phyloP scores from a whole-genome alignment of 2,888 invertebrate genomes.

The Aphelenchoides bicaudatus region DNA sequence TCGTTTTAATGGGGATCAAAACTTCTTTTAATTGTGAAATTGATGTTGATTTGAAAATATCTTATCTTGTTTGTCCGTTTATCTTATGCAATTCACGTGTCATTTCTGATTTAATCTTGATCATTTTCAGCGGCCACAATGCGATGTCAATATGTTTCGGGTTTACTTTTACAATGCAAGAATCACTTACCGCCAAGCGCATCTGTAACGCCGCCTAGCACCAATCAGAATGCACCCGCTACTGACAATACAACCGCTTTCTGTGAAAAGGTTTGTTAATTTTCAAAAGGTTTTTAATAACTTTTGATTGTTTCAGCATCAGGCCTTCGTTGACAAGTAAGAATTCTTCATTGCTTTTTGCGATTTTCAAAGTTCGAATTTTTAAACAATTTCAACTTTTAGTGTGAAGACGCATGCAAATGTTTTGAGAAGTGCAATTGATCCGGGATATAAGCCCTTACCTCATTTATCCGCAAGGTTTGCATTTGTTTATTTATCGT shows the following conservation, averaged over 20 bases:
- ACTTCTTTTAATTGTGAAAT: background rate
- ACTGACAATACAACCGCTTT: background rate
- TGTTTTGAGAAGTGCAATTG: background rate
- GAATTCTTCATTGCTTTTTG: no score
- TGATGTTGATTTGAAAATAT: background rate
- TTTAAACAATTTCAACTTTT: no score
- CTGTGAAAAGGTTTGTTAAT: slow-evolving; percentile 15
- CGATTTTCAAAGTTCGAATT: no score
- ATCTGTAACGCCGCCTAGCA: slow-evolving; percentile 8
- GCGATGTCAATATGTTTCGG: slow-evolving; percentile 20
- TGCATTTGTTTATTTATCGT: background rate
- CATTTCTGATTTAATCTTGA: no score
- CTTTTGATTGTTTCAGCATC: background rate
- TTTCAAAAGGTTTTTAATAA: background rate
- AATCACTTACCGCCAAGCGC: background rate
- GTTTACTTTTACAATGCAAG: slow-evolving; percentile 10
- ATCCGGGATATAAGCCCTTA: slow-evolving; percentile 7
- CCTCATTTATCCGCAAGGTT: background rate
- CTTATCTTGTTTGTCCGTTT: background rate
- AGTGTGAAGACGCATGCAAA: slow-evolving; percentile 11
- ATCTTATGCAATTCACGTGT: no score
- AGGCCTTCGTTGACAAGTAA: background rate
- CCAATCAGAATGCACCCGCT: background rate
- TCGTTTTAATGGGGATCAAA: background rate
- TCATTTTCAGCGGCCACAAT: no score